Conservation (phyloP, 2,797 vertebrate genomes). For the Melanotaenia maccullochi region DNA sequence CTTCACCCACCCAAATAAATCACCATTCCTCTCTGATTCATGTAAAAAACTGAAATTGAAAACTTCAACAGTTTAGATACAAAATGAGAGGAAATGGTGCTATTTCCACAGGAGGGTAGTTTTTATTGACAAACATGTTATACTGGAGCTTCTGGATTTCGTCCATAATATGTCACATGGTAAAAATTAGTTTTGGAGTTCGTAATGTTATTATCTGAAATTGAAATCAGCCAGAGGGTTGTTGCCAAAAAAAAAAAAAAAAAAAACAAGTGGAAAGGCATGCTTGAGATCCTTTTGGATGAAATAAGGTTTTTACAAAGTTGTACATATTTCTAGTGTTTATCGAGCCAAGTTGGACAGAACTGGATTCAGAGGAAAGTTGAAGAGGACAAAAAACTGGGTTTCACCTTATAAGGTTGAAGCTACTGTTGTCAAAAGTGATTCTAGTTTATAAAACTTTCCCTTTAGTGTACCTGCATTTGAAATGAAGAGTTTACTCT, state of each 20-base stretch:
- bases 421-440: no score
- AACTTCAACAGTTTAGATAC: conserved; percentile 25
- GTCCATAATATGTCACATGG: conserved; percentile 43
- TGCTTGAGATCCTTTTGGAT: neutral
- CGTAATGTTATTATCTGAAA: conserved; percentile 52
- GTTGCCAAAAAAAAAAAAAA: conserved; percentile 3
- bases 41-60: conserved; percentile 32
- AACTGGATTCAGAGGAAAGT: neutral
- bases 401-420: no score
- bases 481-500: neutral
- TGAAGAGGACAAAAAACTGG: neutral
- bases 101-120: conserved; percentile 1
- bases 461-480: neutral
- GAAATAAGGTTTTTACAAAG: neutral
- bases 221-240: conserved; percentile 50
- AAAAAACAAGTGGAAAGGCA: neutral
- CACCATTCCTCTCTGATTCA: conserved; percentile 42
- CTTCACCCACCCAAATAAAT: conserved; percentile 33
- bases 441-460: neutral
- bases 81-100: conserved; percentile 18
- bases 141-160: conserved; percentile 35
- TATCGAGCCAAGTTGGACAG: neutral
- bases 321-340: neutral
- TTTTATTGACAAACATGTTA: conserved; percentile 2
- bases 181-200: conserved; percentile 39